Evolutionary conservation across 2,888 invertebrate genomes (phyloP).

Genomic region (Opisthograptis luteolata): DNA sequence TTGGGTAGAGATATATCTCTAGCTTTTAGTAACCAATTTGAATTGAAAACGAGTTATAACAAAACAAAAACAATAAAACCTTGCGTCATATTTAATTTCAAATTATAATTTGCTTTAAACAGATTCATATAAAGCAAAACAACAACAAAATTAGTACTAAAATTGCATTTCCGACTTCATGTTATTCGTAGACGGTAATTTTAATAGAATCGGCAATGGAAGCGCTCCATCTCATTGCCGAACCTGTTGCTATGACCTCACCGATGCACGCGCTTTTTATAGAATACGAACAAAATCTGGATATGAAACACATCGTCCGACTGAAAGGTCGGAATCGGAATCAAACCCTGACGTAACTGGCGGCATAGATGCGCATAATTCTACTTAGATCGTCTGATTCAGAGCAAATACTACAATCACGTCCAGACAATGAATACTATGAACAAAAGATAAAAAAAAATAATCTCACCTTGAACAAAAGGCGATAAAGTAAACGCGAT

Average conservation of each 20-base stretch:
- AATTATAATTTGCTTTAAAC: too few species aligned
- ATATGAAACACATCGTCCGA: not conserved
- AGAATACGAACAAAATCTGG: constrained; percentile 19
- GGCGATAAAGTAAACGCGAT: constrained; percentile 27
- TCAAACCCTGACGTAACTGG: constrained; percentile 10
- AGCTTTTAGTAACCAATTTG: too few species aligned
- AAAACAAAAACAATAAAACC: too few species aligned
- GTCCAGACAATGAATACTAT: constrained; percentile 19
- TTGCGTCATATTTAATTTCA: too few species aligned
- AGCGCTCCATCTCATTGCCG: constrained; percentile 14
- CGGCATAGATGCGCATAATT: not conserved
- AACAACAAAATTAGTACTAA: not conserved
- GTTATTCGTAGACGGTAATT: not conserved
- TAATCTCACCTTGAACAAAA: constrained; percentile 22
- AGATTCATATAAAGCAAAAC: not conserved
- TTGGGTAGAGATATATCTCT: too few species aligned
- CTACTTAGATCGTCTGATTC: constrained; percentile 6
- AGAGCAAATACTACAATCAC: constrained; percentile 12
- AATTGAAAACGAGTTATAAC: too few species aligned
- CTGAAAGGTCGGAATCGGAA: constrained; percentile 17
- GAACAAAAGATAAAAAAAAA: constrained; percentile 25
- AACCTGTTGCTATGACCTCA: constrained; percentile 25
- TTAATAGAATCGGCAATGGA: constrained; percentile 6
- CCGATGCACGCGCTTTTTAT: constrained; percentile 28
- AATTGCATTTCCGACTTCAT: constrained; percentile 7